These are phyloP conservation scores for Anoncus sp. DNA, from an alignment of 2,888 invertebrate species.

Conservation along the genomic window DNA sequence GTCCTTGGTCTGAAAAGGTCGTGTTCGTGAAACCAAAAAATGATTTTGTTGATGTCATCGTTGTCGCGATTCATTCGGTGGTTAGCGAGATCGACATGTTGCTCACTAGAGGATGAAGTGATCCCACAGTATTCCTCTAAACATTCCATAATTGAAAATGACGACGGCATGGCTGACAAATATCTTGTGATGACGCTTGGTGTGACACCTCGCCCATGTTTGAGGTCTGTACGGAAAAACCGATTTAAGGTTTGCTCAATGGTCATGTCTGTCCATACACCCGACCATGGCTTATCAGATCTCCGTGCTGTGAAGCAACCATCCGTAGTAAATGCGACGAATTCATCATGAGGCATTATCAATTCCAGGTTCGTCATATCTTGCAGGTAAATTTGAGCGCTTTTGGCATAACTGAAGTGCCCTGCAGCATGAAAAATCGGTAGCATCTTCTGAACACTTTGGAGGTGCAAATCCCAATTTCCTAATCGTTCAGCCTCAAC, in stretches of 20 bases:
- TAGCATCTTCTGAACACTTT: slow-evolving; percentile 60
- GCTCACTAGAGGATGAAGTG: slow-evolving; percentile 56
- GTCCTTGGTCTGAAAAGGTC: slow-evolving; percentile 60
- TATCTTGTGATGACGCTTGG: slow-evolving; percentile 36
- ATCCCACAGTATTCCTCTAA: slow-evolving; percentile 49
- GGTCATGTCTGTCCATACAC: slow-evolving; percentile 64
- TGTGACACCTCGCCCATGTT: slow-evolving; percentile 63
- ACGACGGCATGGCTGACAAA: slow-evolving; percentile 42
- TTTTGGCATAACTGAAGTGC: slow-evolving; percentile 73
- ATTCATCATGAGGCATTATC: too few relatives aligned
- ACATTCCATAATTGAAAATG: slow-evolving; percentile 46
- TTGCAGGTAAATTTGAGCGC: slow-evolving; percentile 71
- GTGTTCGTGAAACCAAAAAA: slow-evolving; percentile 64
- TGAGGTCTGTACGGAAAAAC: slow-evolving; percentile 64
- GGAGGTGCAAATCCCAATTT: slow-evolving; percentile 31
- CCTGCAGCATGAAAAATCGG: slow-evolving; percentile 73
- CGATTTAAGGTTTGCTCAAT: slow-evolving; percentile 67
- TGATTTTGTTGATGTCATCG: slow-evolving; percentile 63
- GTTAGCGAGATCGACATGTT: slow-evolving; percentile 65
- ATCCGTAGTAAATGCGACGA: slow-evolving; percentile 4
- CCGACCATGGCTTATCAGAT: slow-evolving; percentile 65
- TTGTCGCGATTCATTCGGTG: slow-evolving; percentile 63
- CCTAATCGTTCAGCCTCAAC: slow-evolving; percentile 35
- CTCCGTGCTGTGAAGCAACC: slow-evolving; percentile 55
- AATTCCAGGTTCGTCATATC: slow-evolving; percentile 37